Evolutionary conservation across 2,888 invertebrate species (phyloP).

Genomic region (Pristionchus entomophagus): DNA sequence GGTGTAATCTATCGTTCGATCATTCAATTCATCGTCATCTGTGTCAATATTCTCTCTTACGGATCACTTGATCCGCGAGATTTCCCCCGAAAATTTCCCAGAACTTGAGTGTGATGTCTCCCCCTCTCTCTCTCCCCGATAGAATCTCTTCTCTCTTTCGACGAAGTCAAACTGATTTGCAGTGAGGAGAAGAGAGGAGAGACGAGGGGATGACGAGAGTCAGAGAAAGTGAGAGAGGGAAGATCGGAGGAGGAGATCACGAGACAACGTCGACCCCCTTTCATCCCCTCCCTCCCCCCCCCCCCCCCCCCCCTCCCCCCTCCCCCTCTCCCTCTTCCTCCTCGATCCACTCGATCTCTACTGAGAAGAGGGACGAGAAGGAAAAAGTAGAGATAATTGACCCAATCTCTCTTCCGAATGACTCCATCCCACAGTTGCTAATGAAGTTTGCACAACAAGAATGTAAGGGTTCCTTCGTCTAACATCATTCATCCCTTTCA

Average conservation of each 20-base stretch:
- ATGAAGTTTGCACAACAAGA: not conserved
- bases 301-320: no score
- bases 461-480: not conserved
- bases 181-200: not conserved
- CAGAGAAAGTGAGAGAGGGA: no score
- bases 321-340: no score
- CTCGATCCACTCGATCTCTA: not conserved
- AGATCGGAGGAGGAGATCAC: not conserved
- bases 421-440: not conserved
- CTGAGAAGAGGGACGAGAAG: not conserved
- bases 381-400: not conserved
- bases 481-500: not conserved
- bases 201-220: not conserved
- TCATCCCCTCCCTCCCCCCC: no score
- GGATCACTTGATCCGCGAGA: not conserved
- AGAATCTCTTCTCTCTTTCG: not conserved
- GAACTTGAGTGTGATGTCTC: slow-evolving; percentile 1
- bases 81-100: not conserved
- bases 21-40: not conserved
- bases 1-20: not conserved
- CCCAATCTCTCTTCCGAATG: not conserved
- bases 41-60: not conserved
- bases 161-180: not conserved
- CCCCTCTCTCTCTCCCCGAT: not conserved
- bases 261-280: no score